Evolutionary conservation across 1,140 invertebrate genomes (phyloP), one percentile per base, ranked within the genome.

Genomic region (Rhizoglyphus robini): DNA sequence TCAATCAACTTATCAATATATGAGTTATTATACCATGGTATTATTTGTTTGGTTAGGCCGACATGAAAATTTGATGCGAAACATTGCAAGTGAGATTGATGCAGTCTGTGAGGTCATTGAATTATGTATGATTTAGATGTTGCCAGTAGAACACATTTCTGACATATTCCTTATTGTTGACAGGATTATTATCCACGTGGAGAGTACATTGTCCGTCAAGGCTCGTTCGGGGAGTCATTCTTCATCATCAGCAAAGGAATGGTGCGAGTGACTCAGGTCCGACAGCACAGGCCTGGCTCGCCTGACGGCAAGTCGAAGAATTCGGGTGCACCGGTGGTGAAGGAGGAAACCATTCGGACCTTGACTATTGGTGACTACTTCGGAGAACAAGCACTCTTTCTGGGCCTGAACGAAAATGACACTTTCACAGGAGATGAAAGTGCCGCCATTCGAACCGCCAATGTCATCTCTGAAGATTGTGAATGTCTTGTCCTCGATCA

Each of bases 171-270:
- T n/a, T n/a, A n/a, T n/a, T n/a, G n/a, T n/a, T n/a, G n/a, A n/a
- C 36, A 70, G 65, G 69, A 68, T n/a, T 70, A 69, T 79, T 67
- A 98, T 96, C 78, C 88, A 87, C 71, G 84, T 88, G 67, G 94
- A 11, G 93, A 98, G 74, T 97, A 96, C 76, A 96, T 99, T 72
- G 87, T 98, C 67, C 82, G 96, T 58, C 94, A 99, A 81, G 95
- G 94, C n/a, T 93, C 93, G 1, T 81, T 90, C 54, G 96, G 96
- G 66, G 96, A 98, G 73, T 97, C 95, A 2, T 99, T 99, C 82
- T 99, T 96, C 79, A 98, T 99, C 68, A 98, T 99, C 71, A 95
- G 93, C 69, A 68, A 66, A 49, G 69, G 69, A 49, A 67, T 63
- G n/a, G 68, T 69, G 47, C 62, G 65, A 30, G 63, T 47, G 32